These are phyloP conservation scores for Tautogolabrus adspersus DNA, from an alignment of 2,113 vertebrate genomes.

Conservation along the genomic window DNA sequence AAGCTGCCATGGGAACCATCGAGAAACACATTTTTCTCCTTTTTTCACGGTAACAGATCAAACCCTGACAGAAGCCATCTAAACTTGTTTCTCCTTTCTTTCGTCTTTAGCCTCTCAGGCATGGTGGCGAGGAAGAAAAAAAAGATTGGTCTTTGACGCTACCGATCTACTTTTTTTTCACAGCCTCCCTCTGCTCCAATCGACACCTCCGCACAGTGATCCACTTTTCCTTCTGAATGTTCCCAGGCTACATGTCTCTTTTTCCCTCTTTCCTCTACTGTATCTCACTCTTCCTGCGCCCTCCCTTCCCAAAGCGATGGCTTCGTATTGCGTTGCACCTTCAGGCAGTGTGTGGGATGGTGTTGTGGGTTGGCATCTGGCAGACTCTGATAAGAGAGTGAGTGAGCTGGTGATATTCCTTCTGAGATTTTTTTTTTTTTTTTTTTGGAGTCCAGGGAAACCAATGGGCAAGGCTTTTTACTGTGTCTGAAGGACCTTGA, in stretches of 20 bases:
- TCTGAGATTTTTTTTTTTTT: slow-evolving; percentile 53
- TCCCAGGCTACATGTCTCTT: slow-evolving; percentile 65
- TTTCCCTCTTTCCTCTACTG: slow-evolving; percentile 51
- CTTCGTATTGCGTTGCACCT: slow-evolving; percentile 75
- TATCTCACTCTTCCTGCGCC: slow-evolving; percentile 49
- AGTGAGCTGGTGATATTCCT: slow-evolving; percentile 67
- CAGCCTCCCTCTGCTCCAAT: slow-evolving; percentile 54
- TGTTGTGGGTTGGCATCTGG: slow-evolving; percentile 81
- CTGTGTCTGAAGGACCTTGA: slow-evolving; percentile 49
- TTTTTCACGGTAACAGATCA: slow-evolving; percentile 52
- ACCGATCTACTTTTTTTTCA: slow-evolving; percentile 45
- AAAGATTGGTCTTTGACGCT: slow-evolving; percentile 40
- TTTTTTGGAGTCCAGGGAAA: slow-evolving; percentile 13
- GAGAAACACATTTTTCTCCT: slow-evolving; percentile 37
- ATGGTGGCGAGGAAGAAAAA: background rate
- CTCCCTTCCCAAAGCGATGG: slow-evolving; percentile 55
- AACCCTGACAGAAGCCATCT: slow-evolving; percentile 42
- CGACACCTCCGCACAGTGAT: slow-evolving; percentile 66
- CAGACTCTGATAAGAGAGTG: slow-evolving; percentile 80
- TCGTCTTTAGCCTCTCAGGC: slow-evolving; percentile 56
- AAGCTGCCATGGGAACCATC: slow-evolving; percentile 53
- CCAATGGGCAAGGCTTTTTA: slow-evolving; percentile 41
- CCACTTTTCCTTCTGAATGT: slow-evolving; percentile 71
- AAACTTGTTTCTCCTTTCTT: slow-evolving; percentile 42
- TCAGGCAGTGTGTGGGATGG: slow-evolving; percentile 79